These are phyloP conservation scores for Heliothis subflexa DNA, from an alignment of 1,140 invertebrate genomes.

Conservation along the genomic window DNA sequence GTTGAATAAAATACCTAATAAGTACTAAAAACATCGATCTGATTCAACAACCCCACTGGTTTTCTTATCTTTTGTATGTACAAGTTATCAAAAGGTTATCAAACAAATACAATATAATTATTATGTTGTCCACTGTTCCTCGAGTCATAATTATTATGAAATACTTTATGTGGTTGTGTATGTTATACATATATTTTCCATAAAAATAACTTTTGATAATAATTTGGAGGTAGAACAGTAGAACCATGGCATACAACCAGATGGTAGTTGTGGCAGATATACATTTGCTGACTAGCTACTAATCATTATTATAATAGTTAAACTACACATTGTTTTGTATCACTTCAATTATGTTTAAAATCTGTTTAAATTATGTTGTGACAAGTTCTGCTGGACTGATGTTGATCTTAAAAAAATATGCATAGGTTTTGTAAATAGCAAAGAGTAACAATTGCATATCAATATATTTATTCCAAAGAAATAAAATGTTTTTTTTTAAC, in stretches of 20 bases:
- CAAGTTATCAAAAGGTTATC: slow-evolving; percentile 30
- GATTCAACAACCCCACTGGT: not conserved
- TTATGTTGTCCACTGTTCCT: slow-evolving; percentile 1
- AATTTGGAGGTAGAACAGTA: no score
- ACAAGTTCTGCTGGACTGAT: no score
- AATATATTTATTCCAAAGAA: not conserved
- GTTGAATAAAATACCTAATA: not conserved
- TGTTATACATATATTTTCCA: no score
- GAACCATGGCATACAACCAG: no score
- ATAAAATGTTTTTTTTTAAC: not conserved
- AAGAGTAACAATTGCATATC: not conserved
- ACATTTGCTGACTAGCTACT: no score
- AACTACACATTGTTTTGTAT: no score
- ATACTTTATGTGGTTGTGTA: not conserved
- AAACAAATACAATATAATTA: not conserved
- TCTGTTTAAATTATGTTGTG: no score
- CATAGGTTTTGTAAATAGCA: not conserved
- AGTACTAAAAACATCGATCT: not conserved
- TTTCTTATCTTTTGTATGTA: slow-evolving; percentile 2
- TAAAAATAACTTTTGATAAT: no score
- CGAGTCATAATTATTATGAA: not conserved
- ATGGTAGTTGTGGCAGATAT: no score
- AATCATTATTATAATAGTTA: no score
- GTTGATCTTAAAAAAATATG: no score
- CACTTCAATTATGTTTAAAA: no score